Evolutionary conservation across 2,888 invertebrate species (phyloP), one percentile per base, ranked within the genome.

Genomic region (Cephus pygmeus): DNA sequence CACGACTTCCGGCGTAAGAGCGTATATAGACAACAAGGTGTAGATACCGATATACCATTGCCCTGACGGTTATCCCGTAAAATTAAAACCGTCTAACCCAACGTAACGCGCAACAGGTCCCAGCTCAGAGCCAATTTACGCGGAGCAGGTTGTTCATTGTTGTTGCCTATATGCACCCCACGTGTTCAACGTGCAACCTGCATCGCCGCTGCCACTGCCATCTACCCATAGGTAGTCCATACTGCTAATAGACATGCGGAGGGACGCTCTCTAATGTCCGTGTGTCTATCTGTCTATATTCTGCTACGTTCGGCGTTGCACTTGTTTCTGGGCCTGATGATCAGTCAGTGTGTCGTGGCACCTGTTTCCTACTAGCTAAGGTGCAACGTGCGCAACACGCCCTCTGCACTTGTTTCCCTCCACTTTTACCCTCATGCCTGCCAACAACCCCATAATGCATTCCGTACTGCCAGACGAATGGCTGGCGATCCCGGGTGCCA

Each of bases 261-360:
- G 56, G 56, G 23, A 23, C 9, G 9, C 23, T 9, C 83, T 87
- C 87, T 87, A 88, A 87, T 87, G 83, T 79, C 81, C 80, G 77
- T 78, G 79, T 80, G 81, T 87, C 86, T 87, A 84, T 84, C 82
- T 12, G 23, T 56, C 56, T 33, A 34, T 36, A 73, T 34, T 12
- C 71, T 69, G 56, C 23, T 56, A 9, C 23, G 40, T 76, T 69
- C 35, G 34, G 71, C 56, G 78, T 33, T 81, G 79, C 78, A 78
- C 78, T 77, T 79, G 79, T 77, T 75, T 76, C 75, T 77, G 69
- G 23, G 69, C 75, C 69, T 69, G 76, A 80, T 79, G 80, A 81
- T 80, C 82, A 81, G 83, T 83, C 85, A 81, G 82, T 84, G 86
- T 85, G 88, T 88, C 89, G 89, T 84, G 85, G 87, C 90, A 90